These are phyloP conservation scores for Dufourea novaeangliae DNA, from an alignment of 1,140 invertebrate genomes.

Conservation along the genomic window DNA sequence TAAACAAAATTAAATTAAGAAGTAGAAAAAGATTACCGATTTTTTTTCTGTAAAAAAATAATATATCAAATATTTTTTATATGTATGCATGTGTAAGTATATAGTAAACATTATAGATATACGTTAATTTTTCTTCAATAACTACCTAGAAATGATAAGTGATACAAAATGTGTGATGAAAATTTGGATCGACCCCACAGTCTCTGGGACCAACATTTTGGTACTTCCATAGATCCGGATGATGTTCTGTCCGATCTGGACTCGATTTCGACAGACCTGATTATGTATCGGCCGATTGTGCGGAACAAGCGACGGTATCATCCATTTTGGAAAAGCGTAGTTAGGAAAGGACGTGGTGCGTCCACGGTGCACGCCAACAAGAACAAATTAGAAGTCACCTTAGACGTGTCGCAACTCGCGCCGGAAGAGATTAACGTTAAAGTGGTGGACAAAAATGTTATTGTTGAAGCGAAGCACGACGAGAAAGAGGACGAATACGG, in stretches of 20 bases:
- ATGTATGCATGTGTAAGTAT: too few species aligned
- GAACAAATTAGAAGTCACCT: slow-evolving; percentile 83
- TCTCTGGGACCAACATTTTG: slow-evolving; percentile 70
- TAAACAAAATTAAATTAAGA: too few species aligned
- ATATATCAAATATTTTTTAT: too few species aligned
- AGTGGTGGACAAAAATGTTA: slow-evolving; percentile 84
- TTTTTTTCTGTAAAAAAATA: too few species aligned
- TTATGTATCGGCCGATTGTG: slow-evolving; percentile 52
- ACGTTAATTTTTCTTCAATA: too few species aligned
- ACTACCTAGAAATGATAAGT: too few species aligned
- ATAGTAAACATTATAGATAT: too few species aligned
- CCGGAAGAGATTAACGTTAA: slow-evolving; percentile 89
- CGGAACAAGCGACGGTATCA: slow-evolving; percentile 41
- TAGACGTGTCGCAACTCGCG: slow-evolving; percentile 88
- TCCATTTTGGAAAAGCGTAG: slow-evolving; percentile 46
- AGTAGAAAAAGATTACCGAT: too few species aligned
- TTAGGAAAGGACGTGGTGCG: slow-evolving; percentile 69
- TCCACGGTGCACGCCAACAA: slow-evolving; percentile 81
- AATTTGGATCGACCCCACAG: slow-evolving; percentile 53
- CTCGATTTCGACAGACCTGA: slow-evolving; percentile 17
- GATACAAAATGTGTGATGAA: too few species aligned
- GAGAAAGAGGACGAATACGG: slow-evolving; percentile 86
- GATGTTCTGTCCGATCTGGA: slow-evolving; percentile 46
- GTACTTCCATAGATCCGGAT: slow-evolving; percentile 45
- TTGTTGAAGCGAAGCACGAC: slow-evolving; percentile 88